These are phyloP conservation scores for Prolemur simus DNA, from an alignment of 2,113 vertebrate genomes.

Conservation along the genomic window DNA sequence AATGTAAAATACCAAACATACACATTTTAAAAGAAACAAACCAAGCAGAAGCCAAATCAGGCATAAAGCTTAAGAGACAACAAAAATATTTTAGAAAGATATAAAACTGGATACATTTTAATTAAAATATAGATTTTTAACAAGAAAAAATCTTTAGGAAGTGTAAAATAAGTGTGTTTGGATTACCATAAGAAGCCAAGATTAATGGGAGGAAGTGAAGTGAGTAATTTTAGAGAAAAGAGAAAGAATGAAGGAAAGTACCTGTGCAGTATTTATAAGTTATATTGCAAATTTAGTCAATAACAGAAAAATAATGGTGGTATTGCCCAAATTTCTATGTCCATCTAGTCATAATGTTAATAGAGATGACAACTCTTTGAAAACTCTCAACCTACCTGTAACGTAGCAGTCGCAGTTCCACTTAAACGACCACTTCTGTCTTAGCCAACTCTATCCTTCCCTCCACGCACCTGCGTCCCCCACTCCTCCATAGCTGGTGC, in stretches of 20 bases:
- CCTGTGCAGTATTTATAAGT: neutral
- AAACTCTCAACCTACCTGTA: neutral
- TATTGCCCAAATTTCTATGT: neutral
- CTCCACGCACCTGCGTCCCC: neutral
- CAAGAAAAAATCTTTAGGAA: neutral
- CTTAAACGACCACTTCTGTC: neutral
- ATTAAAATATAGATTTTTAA: slow-evolving; percentile 9
- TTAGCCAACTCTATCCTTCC: neutral
- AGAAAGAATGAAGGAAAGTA: neutral
- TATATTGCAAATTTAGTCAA: neutral
- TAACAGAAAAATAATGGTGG: neutral
- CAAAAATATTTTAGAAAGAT: neutral
- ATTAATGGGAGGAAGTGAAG: neutral
- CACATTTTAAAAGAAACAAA: neutral
- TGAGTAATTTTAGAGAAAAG: neutral
- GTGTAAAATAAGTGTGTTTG: neutral
- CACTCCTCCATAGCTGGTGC: fast-evolving
- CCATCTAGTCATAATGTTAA: neutral
- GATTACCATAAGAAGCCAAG: neutral
- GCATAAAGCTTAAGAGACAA: neutral
- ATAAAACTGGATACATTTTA: neutral
- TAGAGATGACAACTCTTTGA: neutral
- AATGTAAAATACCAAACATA: neutral
- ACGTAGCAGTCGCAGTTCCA: neutral
- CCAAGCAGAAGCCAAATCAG: neutral